Base-by-base conservation (phyloP, 2,797 vertebrate species). In the Sylvilagus floridanus region DNA sequence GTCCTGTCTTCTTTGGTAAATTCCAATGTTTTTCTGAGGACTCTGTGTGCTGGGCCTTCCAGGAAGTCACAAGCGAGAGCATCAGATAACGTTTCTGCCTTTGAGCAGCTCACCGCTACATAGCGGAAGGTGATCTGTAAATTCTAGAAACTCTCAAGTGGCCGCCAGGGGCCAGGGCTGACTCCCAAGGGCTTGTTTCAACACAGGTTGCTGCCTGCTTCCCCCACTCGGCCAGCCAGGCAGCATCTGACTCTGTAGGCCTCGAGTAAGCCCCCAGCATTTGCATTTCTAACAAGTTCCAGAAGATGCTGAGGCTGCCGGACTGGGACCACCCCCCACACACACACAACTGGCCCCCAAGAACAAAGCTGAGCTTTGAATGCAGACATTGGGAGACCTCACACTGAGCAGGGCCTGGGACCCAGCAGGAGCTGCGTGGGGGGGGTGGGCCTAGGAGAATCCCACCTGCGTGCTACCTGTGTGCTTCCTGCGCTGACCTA, bases 271-370 rank as follows among this genome's bases (percentile, higher is more conserved):
- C 52, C 76, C 72, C 30, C 42, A 84, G 50, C 81, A 95, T 88
- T 69, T 94, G 90, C 90, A 91, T 89, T 75, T 88, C 84, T 95
- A 97, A 94, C 68, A 37, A 65, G 69, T 94, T 93, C 94, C 94
- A 96, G 93, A 87, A 78, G 82, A 63, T 66, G 32, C 62, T 37
- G 24, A 0, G 28, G 47, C 47, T 37, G 54, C 91, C 32, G 65
- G 28, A 28, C 96, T 65, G 50, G 19, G 65, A 77, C 94, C 87
- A 93, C 76, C 68, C 76, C 91, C 91, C 47, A n/a, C n/a, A n/a
- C n/a, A n/a, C 84, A 72, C 42, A 50, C 14, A 22, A 62, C 84
- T 17, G 19, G 84, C 54, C 47, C 28, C n/a, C 37, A 86, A 96
- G 77, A 93, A 96, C 93, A 96, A 94, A 96, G 92, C 83, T 50